Evolutionary conservation across 2,888 invertebrate species (phyloP).

Genomic region (Luffia ferchaultella): DNA sequence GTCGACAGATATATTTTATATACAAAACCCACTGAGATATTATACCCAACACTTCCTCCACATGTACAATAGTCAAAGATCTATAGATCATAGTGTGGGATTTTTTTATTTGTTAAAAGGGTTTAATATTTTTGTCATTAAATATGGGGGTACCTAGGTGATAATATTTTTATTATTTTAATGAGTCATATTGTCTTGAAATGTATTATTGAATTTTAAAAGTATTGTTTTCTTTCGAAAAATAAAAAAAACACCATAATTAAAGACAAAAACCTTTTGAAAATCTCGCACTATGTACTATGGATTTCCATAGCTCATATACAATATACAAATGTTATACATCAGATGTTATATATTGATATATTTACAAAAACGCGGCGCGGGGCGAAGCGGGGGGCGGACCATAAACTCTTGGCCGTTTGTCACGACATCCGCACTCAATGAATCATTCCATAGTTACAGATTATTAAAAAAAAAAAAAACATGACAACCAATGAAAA

Average conservation of each 20-base stretch:
- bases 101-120: too few relatives aligned
- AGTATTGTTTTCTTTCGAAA: too few relatives aligned
- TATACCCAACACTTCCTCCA: conserved; percentile 35
- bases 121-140: too few relatives aligned
- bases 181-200: too few relatives aligned
- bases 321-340: conserved; percentile 53
- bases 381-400: conserved; percentile 21
- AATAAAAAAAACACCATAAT: background rate
- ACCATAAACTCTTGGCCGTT: conserved; percentile 17
- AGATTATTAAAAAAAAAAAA: conserved; percentile 2
- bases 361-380: conserved; percentile 31
- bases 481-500: too few relatives aligned
- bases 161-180: too few relatives aligned
- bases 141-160: too few relatives aligned
- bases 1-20: too few relatives aligned
- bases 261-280: conserved; percentile 1
- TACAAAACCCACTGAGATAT: too few relatives aligned
- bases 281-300: conserved; percentile 33
- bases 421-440: conserved; percentile 33
- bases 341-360: conserved; percentile 30
- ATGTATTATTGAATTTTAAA: too few relatives aligned
- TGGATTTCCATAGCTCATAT: conserved; percentile 50
- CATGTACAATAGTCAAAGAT: conserved; percentile 51
- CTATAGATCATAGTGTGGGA: conserved; percentile 27
- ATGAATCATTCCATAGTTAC: conserved; percentile 23